Percentiles rank a stretch among this genome's conserved stretches.
phyloP scores from a whole-genome alignment of 2,113 vertebrate species.

The Sclerurus mexicanus region DNA sequence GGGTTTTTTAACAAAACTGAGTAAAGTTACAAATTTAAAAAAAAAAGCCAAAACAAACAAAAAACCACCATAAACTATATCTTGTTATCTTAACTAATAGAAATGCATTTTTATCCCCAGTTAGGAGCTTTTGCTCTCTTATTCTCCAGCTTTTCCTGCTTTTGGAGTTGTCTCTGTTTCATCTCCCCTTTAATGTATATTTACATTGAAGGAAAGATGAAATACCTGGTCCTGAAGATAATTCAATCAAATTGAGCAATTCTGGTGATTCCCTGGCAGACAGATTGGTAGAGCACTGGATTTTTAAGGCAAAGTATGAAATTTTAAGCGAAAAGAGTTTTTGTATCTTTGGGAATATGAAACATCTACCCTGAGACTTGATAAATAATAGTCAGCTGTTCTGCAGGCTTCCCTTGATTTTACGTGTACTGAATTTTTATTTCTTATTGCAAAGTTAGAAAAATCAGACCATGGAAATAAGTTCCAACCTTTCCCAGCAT shows the following conservation, averaged over 20 bases:
- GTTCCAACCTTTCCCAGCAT: background rate
- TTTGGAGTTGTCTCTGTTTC: background rate
- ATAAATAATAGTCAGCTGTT: background rate
- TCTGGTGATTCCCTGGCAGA: background rate
- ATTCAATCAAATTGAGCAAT: background rate
- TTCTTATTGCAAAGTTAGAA: background rate
- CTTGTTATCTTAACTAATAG: background rate
- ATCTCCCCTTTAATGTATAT: background rate
- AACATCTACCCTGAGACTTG: background rate
- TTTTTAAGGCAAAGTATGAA: background rate
- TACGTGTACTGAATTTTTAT: background rate
- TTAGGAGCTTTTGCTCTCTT: background rate
- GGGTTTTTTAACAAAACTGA: background rate
- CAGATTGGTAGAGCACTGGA: background rate
- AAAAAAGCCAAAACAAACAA: background rate
- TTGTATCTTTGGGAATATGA: background rate
- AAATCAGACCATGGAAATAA: background rate
- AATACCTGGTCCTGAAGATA: background rate
- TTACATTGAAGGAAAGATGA: background rate
- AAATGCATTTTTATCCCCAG: background rate
- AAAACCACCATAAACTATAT: fast-evolving
- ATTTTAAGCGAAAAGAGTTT: background rate
- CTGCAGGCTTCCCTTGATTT: background rate
- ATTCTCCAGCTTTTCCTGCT: background rate
- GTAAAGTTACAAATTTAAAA: background rate